Percentiles rank a stretch among this genome's conserved stretches.
Evolutionary conservation across 2,113 vertebrate genomes (phyloP).

Genomic region (Apeltes quadracus): DNA sequence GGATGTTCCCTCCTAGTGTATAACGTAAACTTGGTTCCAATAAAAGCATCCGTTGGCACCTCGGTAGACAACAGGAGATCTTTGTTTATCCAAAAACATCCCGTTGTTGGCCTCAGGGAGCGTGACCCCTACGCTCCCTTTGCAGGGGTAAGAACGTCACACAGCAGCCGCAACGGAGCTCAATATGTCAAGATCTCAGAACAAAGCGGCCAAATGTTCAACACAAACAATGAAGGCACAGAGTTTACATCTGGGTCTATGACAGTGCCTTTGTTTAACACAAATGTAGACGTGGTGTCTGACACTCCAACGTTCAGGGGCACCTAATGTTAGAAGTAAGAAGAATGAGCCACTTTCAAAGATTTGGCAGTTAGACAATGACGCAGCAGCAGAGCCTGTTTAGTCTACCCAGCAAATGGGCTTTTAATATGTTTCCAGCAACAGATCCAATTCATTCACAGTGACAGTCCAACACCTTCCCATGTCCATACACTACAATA

Average conservation of each 20-base stretch:
- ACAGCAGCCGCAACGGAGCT: conserved; percentile 46
- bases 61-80: conserved; percentile 82
- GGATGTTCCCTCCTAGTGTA: conserved; percentile 78
- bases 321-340: conserved; percentile 32
- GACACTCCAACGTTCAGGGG: conserved; percentile 23
- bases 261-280: conserved; percentile 59
- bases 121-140: conserved; percentile 50
- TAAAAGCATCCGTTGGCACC: conserved; percentile 84
- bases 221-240: conserved; percentile 60
- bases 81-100: conserved; percentile 80
- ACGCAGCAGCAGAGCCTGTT: conserved; percentile 36
- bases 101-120: conserved; percentile 65
- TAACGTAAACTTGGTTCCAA: conserved; percentile 82
- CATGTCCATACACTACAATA: conserved; percentile 53
- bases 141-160: conserved; percentile 22
- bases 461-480: conserved; percentile 68
- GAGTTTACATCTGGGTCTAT: conserved; percentile 38
- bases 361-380: conserved; percentile 1
- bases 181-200: conserved; percentile 42
- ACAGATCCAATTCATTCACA: conserved; percentile 74
- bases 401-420: conserved; percentile 77
- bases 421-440: conserved; percentile 75
- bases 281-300: conserved; percentile 16
- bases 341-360: background rate
- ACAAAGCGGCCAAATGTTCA: conserved; percentile 55